Conservation (phyloP, 2,797 vertebrate genomes). For the Betta splendens region DNA sequence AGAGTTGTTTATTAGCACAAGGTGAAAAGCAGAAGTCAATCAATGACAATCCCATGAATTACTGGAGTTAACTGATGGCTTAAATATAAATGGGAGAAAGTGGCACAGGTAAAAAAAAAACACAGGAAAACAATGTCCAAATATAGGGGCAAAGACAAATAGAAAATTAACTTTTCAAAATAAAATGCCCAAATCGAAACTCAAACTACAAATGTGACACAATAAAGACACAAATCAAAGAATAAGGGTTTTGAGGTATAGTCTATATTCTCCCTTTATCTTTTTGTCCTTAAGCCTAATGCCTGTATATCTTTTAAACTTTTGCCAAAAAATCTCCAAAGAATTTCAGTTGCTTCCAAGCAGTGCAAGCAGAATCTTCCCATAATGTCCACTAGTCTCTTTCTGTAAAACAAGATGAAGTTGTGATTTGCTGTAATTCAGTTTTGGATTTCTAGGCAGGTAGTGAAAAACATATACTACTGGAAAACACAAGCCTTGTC, state of each 20-base stretch:
- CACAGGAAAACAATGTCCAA: too few relatives aligned
- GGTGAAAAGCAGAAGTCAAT: too few relatives aligned
- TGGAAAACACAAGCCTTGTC: neutral
- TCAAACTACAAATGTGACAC: too few relatives aligned
- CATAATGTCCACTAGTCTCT: conserved; percentile 88
- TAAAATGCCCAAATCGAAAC: too few relatives aligned
- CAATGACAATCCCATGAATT: too few relatives aligned
- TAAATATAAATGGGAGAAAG: too few relatives aligned
- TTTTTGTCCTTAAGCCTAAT: neutral
- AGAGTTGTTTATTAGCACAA: too few relatives aligned
- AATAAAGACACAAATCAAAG: too few relatives aligned
- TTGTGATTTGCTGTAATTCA: conserved; percentile 1
- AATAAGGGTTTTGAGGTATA: neutral
- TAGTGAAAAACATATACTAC: neutral
- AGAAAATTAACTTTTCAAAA: too few relatives aligned
- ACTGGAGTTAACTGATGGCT: too few relatives aligned
- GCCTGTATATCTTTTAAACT: neutral
- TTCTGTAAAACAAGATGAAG: conserved; percentile 76
- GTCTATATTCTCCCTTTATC: neutral
- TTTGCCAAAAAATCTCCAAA: neutral
- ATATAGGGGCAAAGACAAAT: too few relatives aligned
- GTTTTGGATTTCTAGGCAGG: neutral
- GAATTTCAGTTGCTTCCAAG: conserved; percentile 80
- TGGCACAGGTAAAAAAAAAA: too few relatives aligned
- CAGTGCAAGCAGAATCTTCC: conserved; percentile 85